Conservation (phyloP, 1,140 invertebrate species). For the Euura saliciscinereae region DNA sequence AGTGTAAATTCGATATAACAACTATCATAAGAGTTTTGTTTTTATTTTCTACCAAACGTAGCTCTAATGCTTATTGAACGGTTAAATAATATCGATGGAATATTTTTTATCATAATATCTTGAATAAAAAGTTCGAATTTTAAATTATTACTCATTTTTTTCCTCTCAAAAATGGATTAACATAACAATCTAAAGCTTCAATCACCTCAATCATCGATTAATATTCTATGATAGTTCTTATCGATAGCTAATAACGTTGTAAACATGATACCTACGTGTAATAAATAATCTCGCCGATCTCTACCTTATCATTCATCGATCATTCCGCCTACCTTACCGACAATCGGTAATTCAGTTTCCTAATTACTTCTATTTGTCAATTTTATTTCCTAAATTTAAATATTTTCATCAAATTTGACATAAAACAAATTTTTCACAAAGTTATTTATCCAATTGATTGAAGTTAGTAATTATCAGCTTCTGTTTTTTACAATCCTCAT, state of each 20-base stretch:
- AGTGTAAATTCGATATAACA: neutral
- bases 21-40: neutral
- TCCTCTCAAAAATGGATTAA: neutral
- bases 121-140: slow-evolving; percentile 1
- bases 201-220: too few species aligned
- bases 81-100: neutral
- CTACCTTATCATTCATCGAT: neutral
- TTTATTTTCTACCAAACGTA: neutral
- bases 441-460: too few species aligned
- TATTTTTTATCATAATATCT: neutral
- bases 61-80: slow-evolving; percentile 5
- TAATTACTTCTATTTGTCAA: too few species aligned
- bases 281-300: neutral
- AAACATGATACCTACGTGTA: too few species aligned
- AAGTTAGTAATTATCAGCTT: too few species aligned
- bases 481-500: too few species aligned
- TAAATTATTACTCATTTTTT: neutral
- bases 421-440: too few species aligned
- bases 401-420: too few species aligned
- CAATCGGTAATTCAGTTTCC: neutral
- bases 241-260: too few species aligned
- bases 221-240: too few species aligned
- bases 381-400: too few species aligned
- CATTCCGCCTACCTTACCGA: neutral
- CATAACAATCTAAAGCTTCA: too few species aligned